Evolutionary conservation across 2,113 vertebrate species (phyloP).

Genomic region (Coregonus clupeaformis): DNA sequence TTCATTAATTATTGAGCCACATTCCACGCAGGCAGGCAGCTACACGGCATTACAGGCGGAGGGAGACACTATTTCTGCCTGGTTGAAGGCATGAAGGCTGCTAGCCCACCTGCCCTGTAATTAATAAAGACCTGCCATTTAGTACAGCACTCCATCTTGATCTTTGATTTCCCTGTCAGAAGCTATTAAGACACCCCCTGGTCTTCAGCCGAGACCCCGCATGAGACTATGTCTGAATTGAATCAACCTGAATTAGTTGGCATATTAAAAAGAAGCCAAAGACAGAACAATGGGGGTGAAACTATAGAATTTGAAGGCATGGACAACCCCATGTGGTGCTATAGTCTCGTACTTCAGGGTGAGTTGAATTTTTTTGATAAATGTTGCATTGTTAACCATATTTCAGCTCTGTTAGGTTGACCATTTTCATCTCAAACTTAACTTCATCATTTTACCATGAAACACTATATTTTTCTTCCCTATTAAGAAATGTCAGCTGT

Average conservation of each 20-base stretch:
- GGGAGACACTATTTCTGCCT: slow-evolving; percentile 51
- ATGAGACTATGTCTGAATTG: slow-evolving; percentile 48
- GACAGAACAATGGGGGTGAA: slow-evolving; percentile 33
- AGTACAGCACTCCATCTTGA: slow-evolving; percentile 60
- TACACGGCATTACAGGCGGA: slow-evolving; percentile 14
- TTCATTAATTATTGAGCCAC: slow-evolving; percentile 64
- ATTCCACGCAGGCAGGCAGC: slow-evolving; percentile 46
- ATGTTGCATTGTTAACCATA: slow-evolving; percentile 9
- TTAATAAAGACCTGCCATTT: slow-evolving; percentile 68
- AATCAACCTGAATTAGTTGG: slow-evolving; percentile 53
- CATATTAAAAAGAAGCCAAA: slow-evolving; percentile 51
- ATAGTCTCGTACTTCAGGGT: slow-evolving; percentile 15
- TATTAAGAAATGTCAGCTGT: slow-evolving; percentile 21
- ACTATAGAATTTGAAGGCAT: neutral
- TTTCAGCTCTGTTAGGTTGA: slow-evolving; percentile 4
- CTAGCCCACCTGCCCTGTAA: slow-evolving; percentile 67
- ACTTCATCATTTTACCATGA: slow-evolving; percentile 4
- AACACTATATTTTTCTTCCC: slow-evolving; percentile 8
- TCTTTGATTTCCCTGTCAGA: slow-evolving; percentile 69
- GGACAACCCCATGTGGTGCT: neutral
- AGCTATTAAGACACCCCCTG: slow-evolving; percentile 57
- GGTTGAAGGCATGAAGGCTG: slow-evolving; percentile 26
- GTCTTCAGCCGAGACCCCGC: slow-evolving; percentile 43
- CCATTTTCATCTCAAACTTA: slow-evolving; percentile 15
- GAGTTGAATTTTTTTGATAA: neutral